Base-by-base conservation (phyloP, 2,797 vertebrate genomes). In the Sebastolobus alascanus region DNA sequence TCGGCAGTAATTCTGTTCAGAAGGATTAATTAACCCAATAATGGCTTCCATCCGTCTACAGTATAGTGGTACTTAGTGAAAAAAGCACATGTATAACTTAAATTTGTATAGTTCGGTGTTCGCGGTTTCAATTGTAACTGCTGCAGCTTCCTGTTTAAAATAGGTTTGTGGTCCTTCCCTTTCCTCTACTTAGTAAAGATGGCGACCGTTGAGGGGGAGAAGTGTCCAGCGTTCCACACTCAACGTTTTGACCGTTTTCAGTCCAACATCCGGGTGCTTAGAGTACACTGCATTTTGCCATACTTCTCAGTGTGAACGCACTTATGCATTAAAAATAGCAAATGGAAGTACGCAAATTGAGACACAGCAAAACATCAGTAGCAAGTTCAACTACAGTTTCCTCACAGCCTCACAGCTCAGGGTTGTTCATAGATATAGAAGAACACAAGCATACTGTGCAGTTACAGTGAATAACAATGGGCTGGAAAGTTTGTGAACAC, bases 401-500 rank as follows among this genome's bases (percentile, higher is more conserved):
- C 46, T 16, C 8, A 50, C 46, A 46, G 43, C 43, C 43, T 46
- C 43, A 46, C 1, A 46, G 43, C 43, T 18, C 43, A 50, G 46
- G 46, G 46, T 18, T 50, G 0, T 50, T 50, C 46, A 50, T 50
- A 50, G 18, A 50, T 16, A 18, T 20, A 50, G 46, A 50, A 50
- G 46, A 50, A 50, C 46, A 50, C 46, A 50, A 50, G n/a, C 50
- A 20, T 54, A 54, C 20, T 50, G 14, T 72, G 22, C 22, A 73
- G 46, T 59, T 37, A 59, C 72, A 64, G 43, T 59, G 27, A 73
- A 29, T 18, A 73, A 77, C 73, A 80, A 59, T 27, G 52, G 20
- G 35, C 66, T 75, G 80, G 55, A 65, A 82, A 35, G 73, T 79
- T 75, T 80, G 69, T 83, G 60, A 75, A 84, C 35, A 38, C 38